These are phyloP conservation scores for Sepiola atlantica DNA, from an alignment of 2,888 invertebrate species.

Conservation along the genomic window DNA sequence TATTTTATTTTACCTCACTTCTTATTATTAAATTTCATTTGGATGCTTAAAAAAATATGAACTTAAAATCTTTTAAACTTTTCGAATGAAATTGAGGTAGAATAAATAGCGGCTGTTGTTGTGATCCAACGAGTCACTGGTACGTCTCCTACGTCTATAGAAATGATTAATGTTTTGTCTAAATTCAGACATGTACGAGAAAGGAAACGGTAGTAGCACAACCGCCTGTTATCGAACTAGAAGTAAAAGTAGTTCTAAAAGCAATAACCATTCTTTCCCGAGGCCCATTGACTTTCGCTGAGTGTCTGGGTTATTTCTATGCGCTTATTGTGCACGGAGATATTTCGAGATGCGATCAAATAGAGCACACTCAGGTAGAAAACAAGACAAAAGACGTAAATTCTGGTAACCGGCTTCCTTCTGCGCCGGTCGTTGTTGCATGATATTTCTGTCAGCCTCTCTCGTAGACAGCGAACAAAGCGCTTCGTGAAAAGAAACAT, in stretches of 20 bases:
- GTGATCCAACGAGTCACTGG: no score
- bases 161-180: background rate
- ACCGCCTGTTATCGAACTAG: background rate
- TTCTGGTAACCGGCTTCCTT: background rate
- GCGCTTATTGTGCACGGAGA: background rate
- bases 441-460: background rate
- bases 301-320: background rate
- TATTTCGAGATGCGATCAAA: background rate
- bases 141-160: no score
- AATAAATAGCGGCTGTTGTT: no score
- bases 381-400: background rate
- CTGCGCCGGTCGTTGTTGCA: background rate
- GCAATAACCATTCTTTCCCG: background rate
- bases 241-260: background rate
- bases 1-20: no score
- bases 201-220: background rate
- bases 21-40: no score
- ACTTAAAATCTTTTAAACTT: no score
- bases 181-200: background rate
- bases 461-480: background rate
- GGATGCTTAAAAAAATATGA: no score
- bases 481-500: background rate
- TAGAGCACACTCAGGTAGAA: background rate
- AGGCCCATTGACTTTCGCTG: background rate
- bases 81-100: no score